Percentiles rank a stretch among this genome's conserved stretches.
Conservation (phyloP, 92 coral and sea anemone genomes). For the Scolanthus callimorphus region DNA sequence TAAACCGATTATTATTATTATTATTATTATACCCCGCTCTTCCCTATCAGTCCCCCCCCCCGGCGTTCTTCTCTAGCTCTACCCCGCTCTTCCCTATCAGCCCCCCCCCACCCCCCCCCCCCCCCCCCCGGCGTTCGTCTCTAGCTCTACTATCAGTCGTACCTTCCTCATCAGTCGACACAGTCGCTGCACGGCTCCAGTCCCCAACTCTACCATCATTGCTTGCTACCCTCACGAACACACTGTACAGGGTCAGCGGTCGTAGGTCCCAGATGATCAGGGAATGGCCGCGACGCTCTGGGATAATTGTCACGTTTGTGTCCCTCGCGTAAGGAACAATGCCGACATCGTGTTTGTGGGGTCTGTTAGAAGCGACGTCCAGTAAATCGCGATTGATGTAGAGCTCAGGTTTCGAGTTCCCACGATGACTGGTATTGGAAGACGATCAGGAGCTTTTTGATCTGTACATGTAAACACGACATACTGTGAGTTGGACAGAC, state of each 20-base stretch:
- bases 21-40: no score
- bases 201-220: constrained; percentile 4
- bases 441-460: no score
- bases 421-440: constrained; percentile 6
- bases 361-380: constrained; percentile 14
- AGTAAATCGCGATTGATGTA: constrained; percentile 14
- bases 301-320: not conserved
- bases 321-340: constrained; percentile 9
- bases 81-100: not conserved
- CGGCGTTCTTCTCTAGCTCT: not conserved
- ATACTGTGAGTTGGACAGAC: not conserved
- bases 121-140: not conserved
- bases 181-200: constrained; percentile 9
- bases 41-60: constrained; percentile 11
- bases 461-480: no score
- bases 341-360: constrained; percentile 2
- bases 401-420: constrained; percentile 26
- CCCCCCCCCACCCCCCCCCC: not conserved
- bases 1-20: no score
- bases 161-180: constrained; percentile 31
- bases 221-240: constrained; percentile 13
- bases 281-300: not conserved
- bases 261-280: constrained; percentile 7
- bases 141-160: not conserved
- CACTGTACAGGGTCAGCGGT: constrained; percentile 20